phyloP scores from a whole-genome alignment of 2,113 vertebrate genomes.

The Callaeas wilsoni region DNA sequence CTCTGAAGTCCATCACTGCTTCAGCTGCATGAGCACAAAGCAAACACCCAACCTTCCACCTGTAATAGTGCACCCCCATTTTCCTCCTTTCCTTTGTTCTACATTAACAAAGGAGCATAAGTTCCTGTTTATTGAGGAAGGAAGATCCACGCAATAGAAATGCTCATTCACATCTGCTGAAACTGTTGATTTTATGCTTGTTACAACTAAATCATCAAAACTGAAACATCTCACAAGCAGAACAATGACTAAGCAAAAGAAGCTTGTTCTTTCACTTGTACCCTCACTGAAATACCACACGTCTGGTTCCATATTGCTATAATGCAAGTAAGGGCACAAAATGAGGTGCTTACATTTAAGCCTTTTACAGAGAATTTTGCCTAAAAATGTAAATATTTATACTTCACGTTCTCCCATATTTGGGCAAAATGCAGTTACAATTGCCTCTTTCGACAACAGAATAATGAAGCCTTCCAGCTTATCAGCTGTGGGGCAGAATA shows the following conservation, averaged over 20 bases:
- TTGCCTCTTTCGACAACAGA: neutral
- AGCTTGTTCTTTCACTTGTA: neutral
- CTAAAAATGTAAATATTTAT: neutral
- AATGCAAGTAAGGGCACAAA: neutral
- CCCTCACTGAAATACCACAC: neutral
- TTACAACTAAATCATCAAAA: neutral
- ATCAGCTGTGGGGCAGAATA: neutral
- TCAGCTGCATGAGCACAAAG: neutral
- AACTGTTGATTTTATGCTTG: neutral
- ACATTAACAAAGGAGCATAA: neutral
- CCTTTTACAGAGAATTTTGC: neutral
- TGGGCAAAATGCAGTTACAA: neutral
- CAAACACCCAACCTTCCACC: neutral
- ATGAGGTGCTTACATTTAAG: neutral
- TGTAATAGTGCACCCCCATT: neutral
- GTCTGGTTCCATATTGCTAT: neutral
- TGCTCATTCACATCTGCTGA: neutral
- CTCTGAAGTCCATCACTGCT: neutral
- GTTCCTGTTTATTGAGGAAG: neutral
- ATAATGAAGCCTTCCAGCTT: neutral
- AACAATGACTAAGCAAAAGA: neutral
- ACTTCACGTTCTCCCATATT: neutral
- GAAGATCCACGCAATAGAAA: neutral
- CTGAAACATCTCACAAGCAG: neutral
- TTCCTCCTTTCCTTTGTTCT: neutral